These are phyloP conservation scores for Pachliopta kotzebuea DNA, from an alignment of 2,888 invertebrate species.

Conservation along the genomic window DNA sequence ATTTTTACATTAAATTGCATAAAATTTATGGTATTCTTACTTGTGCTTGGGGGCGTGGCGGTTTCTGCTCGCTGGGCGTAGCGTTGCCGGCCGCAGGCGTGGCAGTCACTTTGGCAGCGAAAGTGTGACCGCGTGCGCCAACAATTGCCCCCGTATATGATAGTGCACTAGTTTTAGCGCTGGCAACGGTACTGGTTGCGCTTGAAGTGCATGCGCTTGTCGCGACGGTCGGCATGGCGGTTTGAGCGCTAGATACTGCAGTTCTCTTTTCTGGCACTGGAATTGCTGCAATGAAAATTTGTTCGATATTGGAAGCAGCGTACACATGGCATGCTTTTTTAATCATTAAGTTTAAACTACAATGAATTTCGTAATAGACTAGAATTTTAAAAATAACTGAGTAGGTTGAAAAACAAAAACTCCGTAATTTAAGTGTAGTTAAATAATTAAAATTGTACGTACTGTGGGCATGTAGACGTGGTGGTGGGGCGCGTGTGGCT, in stretches of 20 bases:
- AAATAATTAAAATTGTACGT: conserved; percentile 5
- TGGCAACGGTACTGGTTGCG: neutral
- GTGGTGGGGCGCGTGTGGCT: conserved; percentile 60
- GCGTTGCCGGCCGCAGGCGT: conserved; percentile 36
- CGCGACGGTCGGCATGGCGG: conserved; percentile 18
- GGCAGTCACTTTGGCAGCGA: conserved; percentile 85
- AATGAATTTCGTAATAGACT: too few relatives aligned
- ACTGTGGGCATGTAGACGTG: conserved; percentile 78
- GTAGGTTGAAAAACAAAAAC: too few relatives aligned
- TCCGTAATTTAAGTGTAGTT: too few relatives aligned
- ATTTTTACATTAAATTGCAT: neutral
- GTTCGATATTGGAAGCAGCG: too few relatives aligned
- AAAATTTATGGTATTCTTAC: conserved; percentile 27
- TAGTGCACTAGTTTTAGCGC: conserved; percentile 57
- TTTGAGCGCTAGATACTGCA: conserved; percentile 36
- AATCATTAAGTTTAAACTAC: too few relatives aligned
- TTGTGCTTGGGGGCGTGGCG: conserved; percentile 41
- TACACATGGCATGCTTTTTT: too few relatives aligned
- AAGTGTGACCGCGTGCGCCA: conserved; percentile 83
- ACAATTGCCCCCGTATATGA: conserved; percentile 76
- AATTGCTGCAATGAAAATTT: conserved; percentile 31
- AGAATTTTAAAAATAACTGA: too few relatives aligned
- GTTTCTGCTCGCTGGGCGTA: conserved; percentile 37
- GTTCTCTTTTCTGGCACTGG: conserved; percentile 36
- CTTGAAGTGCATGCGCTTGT: neutral